Evolutionary conservation across 1,140 invertebrate species (phyloP), one percentile per base, ranked within the genome.

Genomic region (Neodiprion fabricii): DNA sequence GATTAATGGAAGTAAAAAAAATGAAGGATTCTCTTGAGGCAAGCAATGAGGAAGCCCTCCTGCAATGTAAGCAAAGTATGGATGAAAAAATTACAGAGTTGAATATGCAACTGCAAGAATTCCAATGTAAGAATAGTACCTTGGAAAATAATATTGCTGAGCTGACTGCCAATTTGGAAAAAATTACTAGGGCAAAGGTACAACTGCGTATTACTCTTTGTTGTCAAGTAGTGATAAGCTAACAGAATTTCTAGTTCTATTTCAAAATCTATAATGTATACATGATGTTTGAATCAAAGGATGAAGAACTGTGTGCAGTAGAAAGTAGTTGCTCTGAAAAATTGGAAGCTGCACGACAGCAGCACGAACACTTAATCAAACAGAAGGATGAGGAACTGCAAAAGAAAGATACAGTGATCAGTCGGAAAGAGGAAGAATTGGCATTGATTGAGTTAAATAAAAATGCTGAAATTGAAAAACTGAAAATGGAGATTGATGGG

Each of bases 351-450:
- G 50, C 79, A 9, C 65, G 79, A 10, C 65, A 67, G 28, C 76
- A 76, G 9, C 80, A 78, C 48, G 78, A 84, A 47, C 53, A 61
- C 9, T 40, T 77, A 21, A 72, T 80, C 12, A 40, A 67, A 10
- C 72, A 84, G 47, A 86, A 84, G 67, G 79, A 83, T 9, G 72
- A 68, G 48, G 79, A 84, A 71, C 72, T 80, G 10, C 72, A 79
- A 23, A 72, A 61, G 1, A 84, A 82, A 70, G 76, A 81, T 14
- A 73, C 83, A 9, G 53, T 80, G 1, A 71, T 61, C 53, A 61
- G 5, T 61, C 11, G 9, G n/a, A 61, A 61, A 61, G 53, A 14
- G n/a, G 11, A 61, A 17, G 53, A 61, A 61, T 61, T 61, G 53
- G 9, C 11, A 61, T 17, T 14, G n/a, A 61, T 61, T 5, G 53